Base-by-base conservation (phyloP, 92 coral and sea anemone genomes). In the Porites rus region DNA sequence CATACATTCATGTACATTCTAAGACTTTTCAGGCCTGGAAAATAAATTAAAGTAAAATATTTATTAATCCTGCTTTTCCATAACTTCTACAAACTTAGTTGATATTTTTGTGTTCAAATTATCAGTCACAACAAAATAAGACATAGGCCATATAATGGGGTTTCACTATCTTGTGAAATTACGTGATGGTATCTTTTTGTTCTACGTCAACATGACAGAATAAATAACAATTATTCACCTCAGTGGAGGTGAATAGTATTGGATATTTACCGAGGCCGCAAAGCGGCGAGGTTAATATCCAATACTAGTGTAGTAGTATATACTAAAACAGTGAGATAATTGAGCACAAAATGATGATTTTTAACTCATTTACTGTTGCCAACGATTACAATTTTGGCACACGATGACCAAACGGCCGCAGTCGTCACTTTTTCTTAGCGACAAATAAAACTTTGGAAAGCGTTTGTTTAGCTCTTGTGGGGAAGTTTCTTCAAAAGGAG, bases 151-250 rank as follows among this genome's bases (percentile, higher is more conserved):
- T 65, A 65, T 65, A 65, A 65, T n/a, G 69, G 28, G 69, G 28
- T 65, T 65, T 65, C 69, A 65, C 69, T 65, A n/a, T 65, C n/a
- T 65, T 65, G 69, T n/a, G 69, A n/a, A 65, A 65, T 65, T 65
- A 65, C 20, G 69, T n/a, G 69, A 65, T 65, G 69, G 69, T 65
- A 65, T 65, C 69, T n/a, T 60, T 60, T 18, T 65, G 69, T 65
- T 65, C 69, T 65, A 65, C 69, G n/a, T 65, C 69, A 65, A 65
- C 69, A n/a, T 65, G 69, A 65, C 69, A 65, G 69, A 65, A 65
- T 65, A 65, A 65, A 65, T n/a, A 25, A 25, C 28, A 25, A 25
- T 25, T 25, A 25, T 25, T 25, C 28, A 25, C n/a, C n/a, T n/a
- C n/a, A n/a, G n/a, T n/a, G n/a, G n/a, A n/a, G n/a, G n/a, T n/a